Conservation (phyloP, 2,113 vertebrate species). For the Neotoma lepida region DNA sequence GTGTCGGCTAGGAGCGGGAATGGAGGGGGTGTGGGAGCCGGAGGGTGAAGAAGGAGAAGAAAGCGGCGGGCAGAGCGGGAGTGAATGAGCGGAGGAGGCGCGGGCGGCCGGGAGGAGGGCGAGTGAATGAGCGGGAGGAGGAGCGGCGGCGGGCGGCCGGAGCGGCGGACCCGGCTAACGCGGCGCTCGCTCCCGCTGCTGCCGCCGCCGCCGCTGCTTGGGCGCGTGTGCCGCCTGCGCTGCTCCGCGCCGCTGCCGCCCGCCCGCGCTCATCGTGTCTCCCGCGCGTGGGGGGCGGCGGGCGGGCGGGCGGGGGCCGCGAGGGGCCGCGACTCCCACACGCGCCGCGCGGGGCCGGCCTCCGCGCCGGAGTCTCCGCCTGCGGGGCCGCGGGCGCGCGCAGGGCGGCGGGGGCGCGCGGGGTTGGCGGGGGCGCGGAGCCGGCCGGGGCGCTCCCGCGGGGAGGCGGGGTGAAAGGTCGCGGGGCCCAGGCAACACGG, state of each 20-base stretch:
- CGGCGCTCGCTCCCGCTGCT: conserved; percentile 78
- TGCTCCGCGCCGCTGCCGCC: conserved; percentile 80
- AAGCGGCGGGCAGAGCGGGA: conserved; percentile 78
- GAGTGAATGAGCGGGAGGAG: conserved; percentile 81
- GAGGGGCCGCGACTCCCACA: conserved; percentile 73
- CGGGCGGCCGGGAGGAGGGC: conserved; percentile 77
- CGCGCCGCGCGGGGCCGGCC: conserved; percentile 23
- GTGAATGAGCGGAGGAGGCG: conserved; percentile 78
- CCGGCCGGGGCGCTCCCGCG: conserved; percentile 32
- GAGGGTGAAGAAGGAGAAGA: conserved; percentile 78
- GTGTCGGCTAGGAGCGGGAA: conserved; percentile 83
- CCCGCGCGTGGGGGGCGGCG: conserved; percentile 58
- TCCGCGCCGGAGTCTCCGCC: conserved; percentile 52
- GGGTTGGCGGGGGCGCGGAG: background rate
- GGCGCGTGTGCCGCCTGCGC: conserved; percentile 80
- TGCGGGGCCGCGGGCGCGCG: conserved; percentile 1
- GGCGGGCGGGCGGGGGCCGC: conserved; percentile 22
- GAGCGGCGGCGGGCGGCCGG: conserved; percentile 74
- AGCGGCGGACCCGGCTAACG: conserved; percentile 80
- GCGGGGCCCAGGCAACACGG: conserved; percentile 68
- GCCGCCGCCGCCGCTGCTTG: conserved; percentile 78
- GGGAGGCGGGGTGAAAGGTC: conserved; percentile 62
- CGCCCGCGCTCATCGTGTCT: conserved; percentile 81
- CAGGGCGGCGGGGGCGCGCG: conserved; percentile 1
- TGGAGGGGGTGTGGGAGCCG: conserved; percentile 74